Conservation (phyloP, 2,797 vertebrate species). For the Hydrolagus colliei region DNA sequence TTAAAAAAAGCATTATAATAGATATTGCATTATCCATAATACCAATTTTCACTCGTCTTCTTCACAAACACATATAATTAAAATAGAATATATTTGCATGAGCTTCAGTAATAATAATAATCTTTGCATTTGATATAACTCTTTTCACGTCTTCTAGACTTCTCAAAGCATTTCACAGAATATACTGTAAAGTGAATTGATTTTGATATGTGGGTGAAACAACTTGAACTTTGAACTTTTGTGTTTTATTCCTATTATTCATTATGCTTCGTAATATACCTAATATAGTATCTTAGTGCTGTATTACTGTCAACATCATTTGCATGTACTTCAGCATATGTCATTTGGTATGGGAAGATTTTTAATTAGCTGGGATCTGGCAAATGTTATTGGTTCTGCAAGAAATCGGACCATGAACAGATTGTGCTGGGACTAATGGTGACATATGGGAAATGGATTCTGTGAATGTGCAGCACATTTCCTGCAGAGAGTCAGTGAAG, state of each 20-base stretch:
- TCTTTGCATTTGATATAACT: no score
- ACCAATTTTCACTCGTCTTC: conserved; percentile 39
- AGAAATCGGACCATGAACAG: conserved; percentile 24
- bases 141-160: no score
- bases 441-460: conserved; percentile 33
- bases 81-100: no score
- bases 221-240: neutral
- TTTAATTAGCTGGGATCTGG: conserved; percentile 35
- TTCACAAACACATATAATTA: neutral
- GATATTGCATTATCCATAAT: conserved; percentile 37
- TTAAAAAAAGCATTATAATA: no score
- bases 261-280: conserved; percentile 13
- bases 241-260: conserved; percentile 1
- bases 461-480: neutral
- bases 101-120: no score
- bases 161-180: no score
- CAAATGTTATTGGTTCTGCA: conserved; percentile 36
- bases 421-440: conserved; percentile 31
- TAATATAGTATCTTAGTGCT: conserved; percentile 36
- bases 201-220: no score
- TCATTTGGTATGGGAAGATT: neutral
- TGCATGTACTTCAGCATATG: conserved; percentile 1
- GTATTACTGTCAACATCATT: conserved; percentile 32
- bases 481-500: neutral
- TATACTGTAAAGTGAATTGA: no score